Conservation (phyloP, 2,113 vertebrate species). For the Pavo muticus region DNA sequence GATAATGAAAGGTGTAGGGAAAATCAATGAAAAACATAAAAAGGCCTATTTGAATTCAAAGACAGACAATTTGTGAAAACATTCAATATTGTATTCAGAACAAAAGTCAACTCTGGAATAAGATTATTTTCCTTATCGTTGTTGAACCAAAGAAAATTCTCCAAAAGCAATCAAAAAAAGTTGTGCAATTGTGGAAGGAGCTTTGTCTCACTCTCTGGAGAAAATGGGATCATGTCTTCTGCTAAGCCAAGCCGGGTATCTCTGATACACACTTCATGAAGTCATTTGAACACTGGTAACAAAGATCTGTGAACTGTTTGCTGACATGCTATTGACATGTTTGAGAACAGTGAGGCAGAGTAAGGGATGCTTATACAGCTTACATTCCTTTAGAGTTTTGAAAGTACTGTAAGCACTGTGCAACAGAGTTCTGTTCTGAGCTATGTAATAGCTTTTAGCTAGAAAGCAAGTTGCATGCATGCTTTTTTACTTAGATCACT, state of each 20-base stretch:
- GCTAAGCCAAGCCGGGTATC: neutral
- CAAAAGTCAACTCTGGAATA: neutral
- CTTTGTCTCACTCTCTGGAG: neutral
- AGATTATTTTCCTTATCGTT: neutral
- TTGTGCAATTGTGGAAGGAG: neutral
- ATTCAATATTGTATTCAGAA: neutral
- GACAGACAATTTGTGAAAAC: neutral
- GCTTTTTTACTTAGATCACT: too few species aligned
- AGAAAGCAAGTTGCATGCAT: too few species aligned
- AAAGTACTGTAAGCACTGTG: too few species aligned
- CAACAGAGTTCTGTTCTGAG: too few species aligned
- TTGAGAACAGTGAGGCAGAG: too few species aligned
- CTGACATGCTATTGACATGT: too few species aligned
- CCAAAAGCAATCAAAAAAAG: neutral
- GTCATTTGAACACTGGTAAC: neutral
- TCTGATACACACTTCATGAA: neutral
- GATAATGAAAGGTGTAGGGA: neutral
- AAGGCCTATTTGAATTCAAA: neutral
- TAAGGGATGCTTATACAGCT: too few species aligned
- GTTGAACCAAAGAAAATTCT: neutral
- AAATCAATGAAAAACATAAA: neutral
- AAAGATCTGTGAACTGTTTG: too few species aligned
- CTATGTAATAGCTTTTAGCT: too few species aligned
- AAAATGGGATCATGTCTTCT: neutral
- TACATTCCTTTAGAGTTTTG: too few species aligned